These are phyloP conservation scores for Saturnia pavonia DNA, from an alignment of 2,888 invertebrate genomes.

Conservation along the genomic window DNA sequence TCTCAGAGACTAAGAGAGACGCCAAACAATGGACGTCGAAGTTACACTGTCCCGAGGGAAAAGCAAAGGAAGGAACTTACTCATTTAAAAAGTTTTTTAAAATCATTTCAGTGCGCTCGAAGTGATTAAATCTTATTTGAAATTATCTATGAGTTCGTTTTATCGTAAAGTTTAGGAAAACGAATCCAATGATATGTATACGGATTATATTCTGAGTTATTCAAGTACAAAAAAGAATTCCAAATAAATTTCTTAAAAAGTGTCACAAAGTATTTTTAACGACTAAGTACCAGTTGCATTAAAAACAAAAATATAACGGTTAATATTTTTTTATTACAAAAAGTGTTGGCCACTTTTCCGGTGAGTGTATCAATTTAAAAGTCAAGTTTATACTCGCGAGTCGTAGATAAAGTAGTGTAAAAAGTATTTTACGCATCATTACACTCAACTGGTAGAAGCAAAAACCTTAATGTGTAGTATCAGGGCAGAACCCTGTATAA, in stretches of 20 bases:
- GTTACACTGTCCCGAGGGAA: neutral
- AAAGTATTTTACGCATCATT: conserved; percentile 2
- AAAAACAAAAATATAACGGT: too few species aligned
- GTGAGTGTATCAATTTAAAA: neutral
- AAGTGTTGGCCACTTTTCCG: neutral
- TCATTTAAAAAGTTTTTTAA: neutral
- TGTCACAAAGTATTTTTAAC: too few species aligned
- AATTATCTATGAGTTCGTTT: neutral
- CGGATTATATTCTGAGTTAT: neutral
- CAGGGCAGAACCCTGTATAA: neutral
- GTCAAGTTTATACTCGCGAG: neutral
- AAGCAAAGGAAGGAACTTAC: neutral
- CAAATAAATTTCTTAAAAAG: too few species aligned
- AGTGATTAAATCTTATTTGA: neutral
- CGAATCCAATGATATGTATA: neutral
- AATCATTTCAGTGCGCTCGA: neutral
- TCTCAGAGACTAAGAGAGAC: neutral
- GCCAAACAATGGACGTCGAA: neutral
- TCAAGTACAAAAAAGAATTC: too few species aligned
- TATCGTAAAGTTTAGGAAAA: neutral
- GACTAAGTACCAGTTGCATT: too few species aligned
- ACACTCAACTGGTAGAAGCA: neutral
- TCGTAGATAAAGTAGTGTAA: neutral
- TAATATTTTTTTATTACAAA: neutral
- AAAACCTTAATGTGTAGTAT: conserved; percentile 3